phyloP scores from a whole-genome alignment of 2,888 invertebrate genomes.

The Coenonympha glycerion region DNA sequence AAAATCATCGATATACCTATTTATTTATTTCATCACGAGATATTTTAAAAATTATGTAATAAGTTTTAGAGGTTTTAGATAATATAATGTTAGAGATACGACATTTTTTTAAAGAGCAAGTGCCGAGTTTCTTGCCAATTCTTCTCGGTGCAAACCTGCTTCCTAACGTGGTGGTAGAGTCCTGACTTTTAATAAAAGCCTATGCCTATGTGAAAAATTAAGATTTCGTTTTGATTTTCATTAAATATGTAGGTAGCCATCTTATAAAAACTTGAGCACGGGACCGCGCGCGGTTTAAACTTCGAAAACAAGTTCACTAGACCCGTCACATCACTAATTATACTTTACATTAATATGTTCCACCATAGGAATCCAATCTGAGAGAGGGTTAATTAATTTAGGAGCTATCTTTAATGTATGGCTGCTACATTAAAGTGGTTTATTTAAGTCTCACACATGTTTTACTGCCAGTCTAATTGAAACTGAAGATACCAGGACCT shows the following conservation, averaged over 20 bases:
- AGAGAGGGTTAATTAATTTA: conserved; percentile 59
- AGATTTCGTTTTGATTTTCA: no score
- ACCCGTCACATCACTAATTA: conserved; percentile 3
- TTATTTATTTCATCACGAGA: no score
- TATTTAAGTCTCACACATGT: conserved; percentile 28
- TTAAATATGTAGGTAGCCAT: background rate
- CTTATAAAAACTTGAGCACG: background rate
- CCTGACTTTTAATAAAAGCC: no score
- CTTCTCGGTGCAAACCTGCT: no score
- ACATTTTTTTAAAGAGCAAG: no score
- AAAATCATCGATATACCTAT: no score
- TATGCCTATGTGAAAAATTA: no score
- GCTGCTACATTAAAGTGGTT: conserved; percentile 27
- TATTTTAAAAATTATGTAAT: no score
- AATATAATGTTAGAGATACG: no score
- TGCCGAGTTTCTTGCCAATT: no score
- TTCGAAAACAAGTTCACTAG: background rate
- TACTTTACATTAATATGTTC: conserved; percentile 60
- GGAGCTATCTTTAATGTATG: conserved; percentile 30
- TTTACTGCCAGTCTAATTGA: conserved; percentile 26
- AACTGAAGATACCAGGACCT: conserved; percentile 20
- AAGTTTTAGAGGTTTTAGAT: no score
- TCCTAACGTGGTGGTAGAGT: no score
- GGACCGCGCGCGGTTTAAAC: background rate
- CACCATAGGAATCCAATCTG: conserved; percentile 61